Conservation (phyloP, 1,140 invertebrate species). For the Diorhabda sublineata region DNA sequence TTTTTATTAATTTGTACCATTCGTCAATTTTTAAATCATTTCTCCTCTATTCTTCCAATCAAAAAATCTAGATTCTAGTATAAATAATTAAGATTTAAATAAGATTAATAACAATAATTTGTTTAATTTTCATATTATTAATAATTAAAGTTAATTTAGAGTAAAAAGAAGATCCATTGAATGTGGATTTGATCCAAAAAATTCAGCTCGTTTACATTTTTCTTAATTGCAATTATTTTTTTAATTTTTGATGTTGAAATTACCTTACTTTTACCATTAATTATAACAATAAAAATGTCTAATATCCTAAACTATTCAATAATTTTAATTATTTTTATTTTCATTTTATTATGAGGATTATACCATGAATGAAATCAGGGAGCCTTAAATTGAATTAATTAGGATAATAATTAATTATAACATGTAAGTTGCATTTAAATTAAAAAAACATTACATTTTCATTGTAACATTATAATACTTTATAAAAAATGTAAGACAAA, state of each 20-base stretch:
- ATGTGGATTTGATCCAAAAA: slow-evolving; percentile 60
- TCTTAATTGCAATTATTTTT: slow-evolving; percentile 59
- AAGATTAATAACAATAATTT: slow-evolving; percentile 45
- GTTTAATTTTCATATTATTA: slow-evolving; percentile 48
- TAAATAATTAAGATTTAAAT: slow-evolving; percentile 49
- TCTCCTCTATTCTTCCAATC: slow-evolving; percentile 59
- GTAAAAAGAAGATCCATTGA: slow-evolving; percentile 60
- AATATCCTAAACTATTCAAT: slow-evolving; percentile 45
- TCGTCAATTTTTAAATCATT: slow-evolving; percentile 53
- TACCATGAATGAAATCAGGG: slow-evolving; percentile 61
- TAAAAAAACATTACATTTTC: slow-evolving; percentile 57
- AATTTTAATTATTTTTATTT: slow-evolving; percentile 49
- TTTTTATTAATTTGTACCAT: slow-evolving; percentile 57
- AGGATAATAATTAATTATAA: slow-evolving; percentile 60
- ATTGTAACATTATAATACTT: slow-evolving; percentile 53
- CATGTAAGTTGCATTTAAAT: slow-evolving; percentile 61
- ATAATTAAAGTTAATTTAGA: slow-evolving; percentile 50
- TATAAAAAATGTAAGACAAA: slow-evolving; percentile 50
- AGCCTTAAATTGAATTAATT: slow-evolving; percentile 54
- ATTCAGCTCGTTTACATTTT: slow-evolving; percentile 53
- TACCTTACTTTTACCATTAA: slow-evolving; percentile 53
- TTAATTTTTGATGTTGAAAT: slow-evolving; percentile 65
- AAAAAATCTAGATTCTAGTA: slow-evolving; percentile 55
- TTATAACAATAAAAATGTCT: slow-evolving; percentile 45
- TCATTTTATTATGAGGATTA: slow-evolving; percentile 54